Base-by-base conservation (phyloP, 2,888 invertebrate species). In the Drosophila quinaria region DNA sequence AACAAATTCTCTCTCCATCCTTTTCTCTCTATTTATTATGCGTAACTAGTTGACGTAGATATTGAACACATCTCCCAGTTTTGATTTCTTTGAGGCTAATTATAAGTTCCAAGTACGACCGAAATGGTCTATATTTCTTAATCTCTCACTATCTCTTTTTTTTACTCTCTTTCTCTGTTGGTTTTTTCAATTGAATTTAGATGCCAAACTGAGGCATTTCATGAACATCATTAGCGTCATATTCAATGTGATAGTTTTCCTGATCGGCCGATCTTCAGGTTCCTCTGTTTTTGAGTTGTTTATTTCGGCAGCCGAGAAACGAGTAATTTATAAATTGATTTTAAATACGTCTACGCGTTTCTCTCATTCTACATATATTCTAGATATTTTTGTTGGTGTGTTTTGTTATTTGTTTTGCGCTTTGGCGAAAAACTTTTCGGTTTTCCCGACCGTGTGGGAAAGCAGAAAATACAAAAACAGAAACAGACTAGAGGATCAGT, bases 401-500 rank as follows among this genome's bases (percentile, higher is more conserved):
- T 55, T 72, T 50, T 62, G 66, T 60, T 74, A 55, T 85, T 83
- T 83, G 81, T 59, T 76, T 68, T 68, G 74, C 44, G 70, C 67
- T 64, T 74, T 83, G 67, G 69, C 77, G 73, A 74, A 78, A 74
- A 78, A 72, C 49, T 72, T 86, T 81, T 74, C 74, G 72, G 60
- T 80, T 84, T 83, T 69, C 69, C 69, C 71, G 64, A 65, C 50
- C 31, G 63, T 35, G 42, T 47, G 64, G 64, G 64, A 64, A 78
- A 51, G 47, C 54, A 61, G 61, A 82, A 72, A 69, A 77, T 65
- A 79, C 63, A 72, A 60, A 70, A 73, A 84, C 72, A 72, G 66
- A 68, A 65, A 70, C 67, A 71, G 74, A 67, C 77, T 67, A 54
- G 68, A 77, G 84, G 80, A 83, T 91, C 90, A 92, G 92, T 92